These are phyloP conservation scores for Batillaria attramentaria DNA, from an alignment of 1,140 invertebrate genomes.

Conservation along the genomic window DNA sequence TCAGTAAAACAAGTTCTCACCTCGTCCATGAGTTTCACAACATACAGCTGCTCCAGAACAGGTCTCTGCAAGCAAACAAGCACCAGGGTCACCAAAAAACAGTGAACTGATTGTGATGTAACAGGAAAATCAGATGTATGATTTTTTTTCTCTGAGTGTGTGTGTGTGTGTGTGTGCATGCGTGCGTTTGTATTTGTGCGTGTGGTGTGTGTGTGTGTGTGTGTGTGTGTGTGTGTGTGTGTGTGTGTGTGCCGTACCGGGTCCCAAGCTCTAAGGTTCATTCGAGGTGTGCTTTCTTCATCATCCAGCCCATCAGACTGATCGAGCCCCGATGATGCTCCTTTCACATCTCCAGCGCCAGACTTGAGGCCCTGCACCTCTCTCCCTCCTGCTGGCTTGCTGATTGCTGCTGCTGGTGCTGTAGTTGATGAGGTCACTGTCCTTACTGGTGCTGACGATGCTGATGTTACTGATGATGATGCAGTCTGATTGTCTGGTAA, in stretches of 20 bases:
- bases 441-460: not conserved
- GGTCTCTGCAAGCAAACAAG: constrained; percentile 59
- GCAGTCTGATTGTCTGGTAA: not conserved
- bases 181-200: not conserved
- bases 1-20: constrained; percentile 56
- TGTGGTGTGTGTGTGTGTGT: not conserved
- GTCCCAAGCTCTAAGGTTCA: constrained; percentile 68
- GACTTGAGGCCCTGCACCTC: not conserved
- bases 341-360: not conserved
- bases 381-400: not conserved
- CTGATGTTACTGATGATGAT: not conserved
- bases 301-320: constrained; percentile 31
- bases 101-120: too few species aligned
- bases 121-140: too few species aligned
- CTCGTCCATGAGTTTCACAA: constrained; percentile 59
- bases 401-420: not conserved
- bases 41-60: constrained; percentile 57
- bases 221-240: not conserved
- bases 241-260: constrained; percentile 65
- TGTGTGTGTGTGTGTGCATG: too few species aligned
- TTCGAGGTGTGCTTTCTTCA: constrained; percentile 45
- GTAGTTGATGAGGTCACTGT: too few species aligned
- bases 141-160: too few species aligned
- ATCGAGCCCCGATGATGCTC: constrained; percentile 7
- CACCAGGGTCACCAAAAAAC: too few species aligned